Evolutionary conservation across 1,140 invertebrate genomes (phyloP).

Genomic region (Musca vetustissima): DNA sequence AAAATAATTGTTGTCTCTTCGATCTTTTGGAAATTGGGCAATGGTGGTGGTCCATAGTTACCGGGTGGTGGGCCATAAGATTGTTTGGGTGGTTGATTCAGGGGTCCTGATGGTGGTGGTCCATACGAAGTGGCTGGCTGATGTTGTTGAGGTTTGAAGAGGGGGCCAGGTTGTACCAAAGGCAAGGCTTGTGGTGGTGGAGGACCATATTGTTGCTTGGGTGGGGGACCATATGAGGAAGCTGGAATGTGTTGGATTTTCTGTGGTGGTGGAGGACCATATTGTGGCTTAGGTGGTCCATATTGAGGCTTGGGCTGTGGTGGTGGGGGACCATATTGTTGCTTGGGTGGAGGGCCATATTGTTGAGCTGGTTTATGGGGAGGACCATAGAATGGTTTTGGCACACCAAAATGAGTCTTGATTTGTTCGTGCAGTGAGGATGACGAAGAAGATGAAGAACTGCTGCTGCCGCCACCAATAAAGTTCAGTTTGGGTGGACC

Average conservation of each 20-base stretch:
- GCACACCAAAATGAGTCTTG: constrained; percentile 50
- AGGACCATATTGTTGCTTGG: constrained; percentile 55
- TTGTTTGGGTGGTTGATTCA: constrained; percentile 41
- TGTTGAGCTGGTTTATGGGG: constrained; percentile 48
- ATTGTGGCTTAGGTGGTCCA: constrained; percentile 58
- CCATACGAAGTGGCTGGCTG: constrained; percentile 52
- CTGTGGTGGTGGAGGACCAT: constrained; percentile 57
- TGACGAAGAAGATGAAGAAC: constrained; percentile 22
- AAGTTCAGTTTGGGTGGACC: constrained; percentile 48
- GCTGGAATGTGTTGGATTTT: constrained; percentile 41
- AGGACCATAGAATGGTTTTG: constrained; percentile 56
- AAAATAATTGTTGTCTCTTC: constrained; percentile 43
- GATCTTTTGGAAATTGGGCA: constrained; percentile 36
- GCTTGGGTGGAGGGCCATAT: constrained; percentile 48
- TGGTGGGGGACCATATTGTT: constrained; percentile 49
- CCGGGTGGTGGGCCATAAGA: constrained; percentile 49
- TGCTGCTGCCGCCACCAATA: constrained; percentile 49
- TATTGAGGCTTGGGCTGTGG: constrained; percentile 57
- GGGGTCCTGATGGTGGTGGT: constrained; percentile 49
- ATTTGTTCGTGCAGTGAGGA: constrained; percentile 48
- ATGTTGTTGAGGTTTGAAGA: constrained; percentile 44
- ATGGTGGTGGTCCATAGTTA: constrained; percentile 44
- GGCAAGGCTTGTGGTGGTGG: constrained; percentile 53
- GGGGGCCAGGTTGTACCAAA: constrained; percentile 43
- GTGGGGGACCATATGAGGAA: constrained; percentile 45